phyloP scores from a whole-genome alignment of 2,888 invertebrate species.

The Scotopteryx bipunctaria region DNA sequence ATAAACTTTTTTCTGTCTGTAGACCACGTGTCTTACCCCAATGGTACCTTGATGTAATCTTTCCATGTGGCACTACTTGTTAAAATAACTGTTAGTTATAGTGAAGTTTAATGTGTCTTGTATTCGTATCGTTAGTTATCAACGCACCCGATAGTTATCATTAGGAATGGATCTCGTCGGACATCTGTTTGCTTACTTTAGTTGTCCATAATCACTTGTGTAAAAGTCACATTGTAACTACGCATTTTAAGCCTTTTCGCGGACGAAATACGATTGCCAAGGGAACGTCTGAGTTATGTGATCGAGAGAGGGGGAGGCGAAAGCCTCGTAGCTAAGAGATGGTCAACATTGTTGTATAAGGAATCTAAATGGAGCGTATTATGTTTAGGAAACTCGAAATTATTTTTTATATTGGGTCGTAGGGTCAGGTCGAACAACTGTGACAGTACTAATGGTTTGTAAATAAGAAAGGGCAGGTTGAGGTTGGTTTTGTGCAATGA shows the following conservation, averaged over 20 bases:
- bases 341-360: slow-evolving; percentile 53
- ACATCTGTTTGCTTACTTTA: slow-evolving; percentile 46
- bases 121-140: slow-evolving; percentile 57
- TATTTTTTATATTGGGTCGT: slow-evolving; percentile 61
- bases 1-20: slow-evolving; percentile 63
- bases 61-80: slow-evolving; percentile 46
- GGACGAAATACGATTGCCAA: slow-evolving; percentile 30
- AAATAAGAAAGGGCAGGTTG: slow-evolving; percentile 69
- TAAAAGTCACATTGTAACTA: slow-evolving; percentile 14
- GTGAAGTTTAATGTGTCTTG: slow-evolving; percentile 62
- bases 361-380: slow-evolving; percentile 59
- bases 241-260: slow-evolving; percentile 22
- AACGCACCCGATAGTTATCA: slow-evolving; percentile 60
- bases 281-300: slow-evolving; percentile 31
- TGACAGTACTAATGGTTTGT: slow-evolving; percentile 65
- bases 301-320: slow-evolving; percentile 27
- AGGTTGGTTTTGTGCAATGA: slow-evolving; percentile 28
- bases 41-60: slow-evolving; percentile 50
- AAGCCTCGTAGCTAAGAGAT: slow-evolving; percentile 57
- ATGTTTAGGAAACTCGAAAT: slow-evolving; percentile 64
- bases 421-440: slow-evolving; percentile 61
- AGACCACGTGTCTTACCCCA: slow-evolving; percentile 49
- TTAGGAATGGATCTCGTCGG: slow-evolving; percentile 64
- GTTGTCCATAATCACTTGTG: slow-evolving; percentile 22
- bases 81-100: slow-evolving; percentile 51